Base-by-base conservation (phyloP, 2,797 vertebrate species). In the Acanthurus leucopareius region DNA sequence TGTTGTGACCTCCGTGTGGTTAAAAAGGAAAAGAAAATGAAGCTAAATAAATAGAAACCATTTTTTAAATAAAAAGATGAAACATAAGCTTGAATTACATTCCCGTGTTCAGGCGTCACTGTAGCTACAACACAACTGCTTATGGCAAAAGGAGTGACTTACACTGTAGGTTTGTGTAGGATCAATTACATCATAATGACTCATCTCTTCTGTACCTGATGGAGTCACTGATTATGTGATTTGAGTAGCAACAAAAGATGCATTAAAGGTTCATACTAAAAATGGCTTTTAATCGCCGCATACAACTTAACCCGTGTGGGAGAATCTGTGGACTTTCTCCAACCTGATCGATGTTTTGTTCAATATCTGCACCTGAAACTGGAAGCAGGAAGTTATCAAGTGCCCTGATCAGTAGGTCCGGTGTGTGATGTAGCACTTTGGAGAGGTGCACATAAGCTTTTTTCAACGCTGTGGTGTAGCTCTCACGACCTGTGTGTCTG, bases 31-130 rank as follows among this genome's bases (percentile, higher is more conserved):
- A 80, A 75, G 44, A 71, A 67, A 82, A 67, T n/a, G 7, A 74
- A 73, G 63, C 77, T 88, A 88, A 92, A 93, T 92, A 94, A 93
- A 92, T 94, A 93, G n/a, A 86, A 20, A 40, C 8, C 40, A 40
- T 40, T 10, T 40, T 5, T 40, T 84, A 56, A 85, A 86, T 86
- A 79, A 84, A 75, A 73, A 62, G 58, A 47, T 62, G 10, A 77
- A 63, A 75, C 2, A 1, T 4, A 25, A 48, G 67, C 19, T 52
- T 54, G 16, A 65, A 38, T 38, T 48, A 32, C 38, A 10, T 3
- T 16, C 19, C 16, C 1, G 6, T 20, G 52, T 42, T 63, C 58
- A 60, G 71, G 52, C 53, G 61, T 60, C 14, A 14, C 59, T 5
- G 54, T 19, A 71, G 16, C 52, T 68, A 62, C 49, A 68, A 51